Percentiles rank a stretch among this genome's conserved stretches.
Evolutionary conservation across 2,888 invertebrate genomes (phyloP).

Genomic region (Amphipoea lucens): DNA sequence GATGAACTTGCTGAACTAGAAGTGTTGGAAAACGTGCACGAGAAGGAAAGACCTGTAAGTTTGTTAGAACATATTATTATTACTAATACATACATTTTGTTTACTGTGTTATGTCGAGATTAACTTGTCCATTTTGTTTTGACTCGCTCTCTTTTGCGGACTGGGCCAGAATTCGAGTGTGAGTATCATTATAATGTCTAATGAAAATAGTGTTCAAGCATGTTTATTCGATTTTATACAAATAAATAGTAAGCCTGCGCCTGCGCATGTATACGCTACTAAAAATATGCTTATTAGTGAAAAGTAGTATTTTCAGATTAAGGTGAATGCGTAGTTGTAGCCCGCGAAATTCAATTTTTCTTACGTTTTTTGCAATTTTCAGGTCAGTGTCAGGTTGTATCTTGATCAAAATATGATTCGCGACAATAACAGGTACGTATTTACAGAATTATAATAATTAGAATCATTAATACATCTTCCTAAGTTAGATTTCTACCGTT

Average conservation of each 20-base stretch:
- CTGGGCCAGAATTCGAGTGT: slow-evolving; percentile 43
- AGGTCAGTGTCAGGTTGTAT: no score
- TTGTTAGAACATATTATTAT: background rate
- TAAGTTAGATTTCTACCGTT: no score
- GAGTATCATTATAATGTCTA: slow-evolving; percentile 25
- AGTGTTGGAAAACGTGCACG: slow-evolving; percentile 94
- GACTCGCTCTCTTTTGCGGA: slow-evolving; percentile 21
- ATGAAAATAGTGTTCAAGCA: slow-evolving; percentile 12
- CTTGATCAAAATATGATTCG: no score
- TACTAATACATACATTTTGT: background rate
- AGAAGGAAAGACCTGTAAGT: slow-evolving; percentile 96
- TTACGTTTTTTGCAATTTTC: no score
- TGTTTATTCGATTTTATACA: background rate
- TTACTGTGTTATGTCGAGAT: slow-evolving; percentile 10
- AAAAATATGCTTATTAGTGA: background rate
- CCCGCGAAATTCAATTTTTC: no score
- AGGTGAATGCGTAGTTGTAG: no score
- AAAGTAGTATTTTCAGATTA: background rate
- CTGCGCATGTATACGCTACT: slow-evolving; percentile 18
- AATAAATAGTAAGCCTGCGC: slow-evolving; percentile 10
- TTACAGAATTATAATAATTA: no score
- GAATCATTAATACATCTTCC: no score
- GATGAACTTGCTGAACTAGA: slow-evolving; percentile 96
- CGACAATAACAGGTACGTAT: no score
- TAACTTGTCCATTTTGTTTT: slow-evolving; percentile 34